phyloP scores from a whole-genome alignment of 2,797 vertebrate species.

The Varecia variegata region DNA sequence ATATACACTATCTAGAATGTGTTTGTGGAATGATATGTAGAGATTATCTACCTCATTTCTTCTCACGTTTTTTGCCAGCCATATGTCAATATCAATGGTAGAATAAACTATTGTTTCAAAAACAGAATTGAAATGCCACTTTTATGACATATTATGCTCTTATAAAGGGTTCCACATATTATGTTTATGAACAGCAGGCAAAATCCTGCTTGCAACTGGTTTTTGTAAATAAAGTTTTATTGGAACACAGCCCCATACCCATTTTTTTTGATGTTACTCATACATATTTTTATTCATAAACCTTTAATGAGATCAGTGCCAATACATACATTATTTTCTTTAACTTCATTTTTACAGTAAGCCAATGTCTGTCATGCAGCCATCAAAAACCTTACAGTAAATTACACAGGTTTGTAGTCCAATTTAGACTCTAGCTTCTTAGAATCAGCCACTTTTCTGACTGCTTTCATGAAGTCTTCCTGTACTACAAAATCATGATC shows the following conservation, averaged over 20 bases:
- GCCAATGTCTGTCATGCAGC: slow-evolving; percentile 74
- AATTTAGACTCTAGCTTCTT: slow-evolving; percentile 98
- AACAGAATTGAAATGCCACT: background rate
- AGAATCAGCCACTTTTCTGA: slow-evolving; percentile 96
- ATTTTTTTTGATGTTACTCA: slow-evolving; percentile 77
- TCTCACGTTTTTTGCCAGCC: background rate
- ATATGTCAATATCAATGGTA: background rate
- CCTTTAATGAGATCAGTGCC: slow-evolving; percentile 78
- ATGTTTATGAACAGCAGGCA: background rate
- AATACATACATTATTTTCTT: slow-evolving; percentile 79
- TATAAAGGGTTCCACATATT: background rate
- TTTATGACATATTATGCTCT: background rate
- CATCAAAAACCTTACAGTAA: slow-evolving; percentile 52
- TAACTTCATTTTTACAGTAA: slow-evolving; percentile 77
- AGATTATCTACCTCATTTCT: background rate
- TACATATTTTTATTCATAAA: slow-evolving; percentile 70
- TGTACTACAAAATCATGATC: slow-evolving; percentile 98
- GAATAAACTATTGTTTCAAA: background rate
- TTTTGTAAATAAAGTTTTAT: background rate
- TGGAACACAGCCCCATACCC: slow-evolving; percentile 84
- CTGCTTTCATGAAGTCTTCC: slow-evolving; percentile 99
- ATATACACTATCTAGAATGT: background rate
- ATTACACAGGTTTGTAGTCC: slow-evolving; percentile 97
- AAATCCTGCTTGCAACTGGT: background rate
- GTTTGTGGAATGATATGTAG: background rate